phyloP scores from a whole-genome alignment of 2,797 vertebrate genomes.

The Orestias chungarensis region DNA sequence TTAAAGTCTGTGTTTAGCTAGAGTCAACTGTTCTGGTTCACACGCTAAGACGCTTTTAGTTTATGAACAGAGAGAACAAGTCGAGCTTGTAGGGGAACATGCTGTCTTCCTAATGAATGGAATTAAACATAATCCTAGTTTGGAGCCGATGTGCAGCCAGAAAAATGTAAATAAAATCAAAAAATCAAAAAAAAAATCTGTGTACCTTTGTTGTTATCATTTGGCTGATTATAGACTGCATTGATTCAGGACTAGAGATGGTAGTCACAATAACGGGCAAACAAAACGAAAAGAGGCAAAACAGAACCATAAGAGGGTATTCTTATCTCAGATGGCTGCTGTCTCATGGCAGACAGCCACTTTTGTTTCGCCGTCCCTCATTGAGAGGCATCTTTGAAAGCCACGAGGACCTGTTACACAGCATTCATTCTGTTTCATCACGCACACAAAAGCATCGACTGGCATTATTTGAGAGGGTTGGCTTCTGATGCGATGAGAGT shows the following conservation, averaged over 20 bases:
- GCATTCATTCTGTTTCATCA: conserved; percentile 69
- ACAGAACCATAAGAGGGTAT: conserved; percentile 59
- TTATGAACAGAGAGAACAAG: not conserved
- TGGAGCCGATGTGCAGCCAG: not conserved
- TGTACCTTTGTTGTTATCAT: conserved; percentile 53
- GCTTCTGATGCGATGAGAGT: conserved; percentile 70
- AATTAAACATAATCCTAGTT: not conserved
- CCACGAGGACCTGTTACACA: conserved; percentile 65
- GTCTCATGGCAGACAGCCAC: conserved; percentile 70
- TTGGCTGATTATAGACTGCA: conserved; percentile 58
- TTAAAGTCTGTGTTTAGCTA: not conserved
- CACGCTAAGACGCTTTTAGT: not conserved
- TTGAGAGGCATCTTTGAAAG: conserved; percentile 73
- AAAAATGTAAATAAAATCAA: conserved; percentile 42
- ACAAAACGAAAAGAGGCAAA: conserved; percentile 55
- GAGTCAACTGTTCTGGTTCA: not conserved
- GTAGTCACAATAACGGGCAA: conserved; percentile 65
- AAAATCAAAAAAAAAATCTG: no score
- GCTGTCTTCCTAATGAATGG: not conserved
- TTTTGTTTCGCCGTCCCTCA: conserved; percentile 68
- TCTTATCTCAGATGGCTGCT: conserved; percentile 72
- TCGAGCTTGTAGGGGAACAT: not conserved
- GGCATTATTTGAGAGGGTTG: conserved; percentile 69
- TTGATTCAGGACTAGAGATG: conserved; percentile 48
- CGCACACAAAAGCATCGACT: conserved; percentile 64